A percentile compares a stretch with the other conserved stretches of the same genome.
Evolutionary conservation across 2,888 invertebrate species (phyloP).

Genomic region (Hydrotaea diabolus): DNA sequence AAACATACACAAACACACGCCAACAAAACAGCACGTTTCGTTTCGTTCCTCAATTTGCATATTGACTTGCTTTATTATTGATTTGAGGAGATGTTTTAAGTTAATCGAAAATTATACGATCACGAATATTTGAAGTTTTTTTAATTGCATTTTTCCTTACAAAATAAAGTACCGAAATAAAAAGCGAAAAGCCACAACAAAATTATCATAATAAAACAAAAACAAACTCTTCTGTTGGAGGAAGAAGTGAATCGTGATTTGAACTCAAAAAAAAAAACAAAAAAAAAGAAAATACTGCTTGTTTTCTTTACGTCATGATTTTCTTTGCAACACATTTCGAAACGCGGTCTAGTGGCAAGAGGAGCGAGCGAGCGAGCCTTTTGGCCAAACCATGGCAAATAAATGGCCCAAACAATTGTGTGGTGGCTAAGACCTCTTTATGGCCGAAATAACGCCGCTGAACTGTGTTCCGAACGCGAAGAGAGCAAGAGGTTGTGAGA

Average conservation of each 20-base stretch:
- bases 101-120: slow-evolving; percentile 62
- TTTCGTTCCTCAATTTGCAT: slow-evolving; percentile 56
- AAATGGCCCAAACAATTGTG: slow-evolving; percentile 46
- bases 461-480: background rate
- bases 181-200: slow-evolving; percentile 6
- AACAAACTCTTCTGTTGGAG: slow-evolving; percentile 36
- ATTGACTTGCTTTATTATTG: slow-evolving; percentile 60
- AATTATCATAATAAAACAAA: slow-evolving; percentile 17
- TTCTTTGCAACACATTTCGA: slow-evolving; percentile 23
- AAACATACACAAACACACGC: background rate
- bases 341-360: background rate
- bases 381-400: slow-evolving; percentile 61
- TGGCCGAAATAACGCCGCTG: background rate
- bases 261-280: slow-evolving; percentile 28
- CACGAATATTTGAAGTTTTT: slow-evolving; percentile 61
- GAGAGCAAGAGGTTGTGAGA: background rate
- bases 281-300: slow-evolving; percentile 39
- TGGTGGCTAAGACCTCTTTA: slow-evolving; percentile 39
- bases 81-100: slow-evolving; percentile 37
- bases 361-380: slow-evolving; percentile 17
- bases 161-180: slow-evolving; percentile 21
- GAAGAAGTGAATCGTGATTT: slow-evolving; percentile 58
- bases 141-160: slow-evolving; percentile 54
- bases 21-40: slow-evolving; percentile 57
- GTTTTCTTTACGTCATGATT: slow-evolving; percentile 17